A percentile compares a stretch with the other conserved stretches of the same genome.
phyloP scores from a whole-genome alignment of 2,113 vertebrate genomes.

The Silurus glanis region DNA sequence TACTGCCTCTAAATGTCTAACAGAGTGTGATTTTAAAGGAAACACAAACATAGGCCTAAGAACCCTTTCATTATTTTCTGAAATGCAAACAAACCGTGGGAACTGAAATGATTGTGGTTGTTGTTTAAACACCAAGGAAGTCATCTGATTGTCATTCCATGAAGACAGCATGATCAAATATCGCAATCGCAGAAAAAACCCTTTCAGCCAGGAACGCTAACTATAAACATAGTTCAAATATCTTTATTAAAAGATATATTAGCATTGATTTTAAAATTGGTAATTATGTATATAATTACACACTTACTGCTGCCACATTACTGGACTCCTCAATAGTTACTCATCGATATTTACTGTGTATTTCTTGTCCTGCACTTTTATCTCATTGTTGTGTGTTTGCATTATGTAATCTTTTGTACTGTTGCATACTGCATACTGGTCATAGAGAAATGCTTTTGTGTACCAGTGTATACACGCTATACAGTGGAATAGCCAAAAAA shows the following conservation, averaged over 20 bases:
- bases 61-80: too few species aligned
- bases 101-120: background rate
- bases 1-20: background rate
- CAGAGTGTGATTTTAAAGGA: background rate
- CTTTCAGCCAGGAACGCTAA: background rate
- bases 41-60: background rate
- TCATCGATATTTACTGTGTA: background rate
- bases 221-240: background rate
- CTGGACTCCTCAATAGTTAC: background rate
- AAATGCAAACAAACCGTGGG: background rate
- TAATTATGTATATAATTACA: background rate
- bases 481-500: background rate
- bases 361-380: background rate
- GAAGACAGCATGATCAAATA: background rate
- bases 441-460: background rate
- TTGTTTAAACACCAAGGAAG: constrained; percentile 1
- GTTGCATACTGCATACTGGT: background rate
- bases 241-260: background rate
- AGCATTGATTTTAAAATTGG: background rate
- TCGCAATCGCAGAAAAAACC: background rate
- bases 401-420: background rate
- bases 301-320: background rate
- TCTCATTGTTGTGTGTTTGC: background rate
- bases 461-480: background rate
- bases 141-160: background rate